A percentile compares a stretch with the other conserved stretches of the same genome.
Conservation (phyloP, 1,140 invertebrate species). For the Zaprionus camerounensis region DNA sequence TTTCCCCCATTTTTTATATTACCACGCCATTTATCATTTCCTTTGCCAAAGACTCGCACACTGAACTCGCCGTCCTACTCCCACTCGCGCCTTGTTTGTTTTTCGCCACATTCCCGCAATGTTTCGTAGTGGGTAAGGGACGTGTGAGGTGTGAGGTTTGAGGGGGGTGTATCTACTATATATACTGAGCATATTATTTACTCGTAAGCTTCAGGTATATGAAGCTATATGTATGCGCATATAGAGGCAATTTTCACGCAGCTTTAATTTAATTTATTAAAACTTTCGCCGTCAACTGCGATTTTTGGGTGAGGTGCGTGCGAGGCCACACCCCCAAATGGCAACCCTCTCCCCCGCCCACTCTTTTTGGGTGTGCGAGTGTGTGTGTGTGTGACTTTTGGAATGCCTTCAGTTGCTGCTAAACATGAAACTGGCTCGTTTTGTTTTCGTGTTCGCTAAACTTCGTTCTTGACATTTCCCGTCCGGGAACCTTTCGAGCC, state of each 20-base stretch:
- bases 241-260: constrained; percentile 69
- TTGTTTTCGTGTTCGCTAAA: constrained; percentile 77
- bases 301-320: constrained; percentile 66
- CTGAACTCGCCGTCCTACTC: background rate
- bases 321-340: constrained; percentile 50
- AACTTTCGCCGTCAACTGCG: constrained; percentile 56
- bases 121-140: background rate
- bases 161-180: constrained; percentile 15
- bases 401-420: constrained; percentile 56
- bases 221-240: constrained; percentile 6
- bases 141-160: no score
- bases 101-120: constrained; percentile 11
- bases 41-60: constrained; percentile 68
- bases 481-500: constrained; percentile 33
- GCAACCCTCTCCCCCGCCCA: constrained; percentile 13
- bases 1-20: constrained; percentile 81
- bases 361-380: background rate
- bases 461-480: constrained; percentile 80
- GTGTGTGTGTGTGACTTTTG: constrained; percentile 35
- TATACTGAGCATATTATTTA: constrained; percentile 60
- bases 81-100: constrained; percentile 13
- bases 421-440: constrained; percentile 73
- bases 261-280: constrained; percentile 83
- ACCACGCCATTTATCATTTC: constrained; percentile 83
- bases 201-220: constrained; percentile 60